Conservation (phyloP, 2,888 invertebrate species). For the Julus scanicus region DNA sequence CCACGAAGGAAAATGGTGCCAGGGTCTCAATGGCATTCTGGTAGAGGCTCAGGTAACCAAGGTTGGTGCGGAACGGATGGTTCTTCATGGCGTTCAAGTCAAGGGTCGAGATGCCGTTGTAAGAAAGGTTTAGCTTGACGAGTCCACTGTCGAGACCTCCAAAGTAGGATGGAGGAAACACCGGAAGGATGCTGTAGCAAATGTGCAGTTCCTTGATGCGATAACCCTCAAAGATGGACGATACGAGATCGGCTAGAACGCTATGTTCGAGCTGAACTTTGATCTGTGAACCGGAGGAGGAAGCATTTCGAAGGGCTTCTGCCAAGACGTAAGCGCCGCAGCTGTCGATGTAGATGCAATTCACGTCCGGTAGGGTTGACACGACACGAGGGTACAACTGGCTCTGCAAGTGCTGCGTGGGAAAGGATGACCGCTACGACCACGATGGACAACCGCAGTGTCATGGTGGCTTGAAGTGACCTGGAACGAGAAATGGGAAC, state of each 20-base stretch:
- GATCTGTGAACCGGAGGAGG: neutral
- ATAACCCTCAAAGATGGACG: neutral
- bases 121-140: neutral
- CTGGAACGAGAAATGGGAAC: no score
- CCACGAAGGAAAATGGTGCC: no score
- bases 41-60: no score
- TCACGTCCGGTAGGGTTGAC: neutral
- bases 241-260: neutral
- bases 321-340: neutral
- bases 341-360: neutral
- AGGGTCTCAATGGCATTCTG: no score
- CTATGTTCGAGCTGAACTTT: neutral
- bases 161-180: neutral
- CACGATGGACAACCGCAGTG: neutral
- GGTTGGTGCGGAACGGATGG: no score
- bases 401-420: neutral
- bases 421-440: neutral
- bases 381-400: neutral
- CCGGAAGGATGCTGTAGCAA: neutral
- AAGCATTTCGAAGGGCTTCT: neutral
- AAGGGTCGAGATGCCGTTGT: neutral
- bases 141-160: neutral
- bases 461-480: neutral
- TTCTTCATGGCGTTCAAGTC: no score
- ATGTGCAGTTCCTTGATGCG: neutral